Evolutionary conservation across 2,888 invertebrate species (phyloP).

Genomic region (Trissolcus japonicus): DNA sequence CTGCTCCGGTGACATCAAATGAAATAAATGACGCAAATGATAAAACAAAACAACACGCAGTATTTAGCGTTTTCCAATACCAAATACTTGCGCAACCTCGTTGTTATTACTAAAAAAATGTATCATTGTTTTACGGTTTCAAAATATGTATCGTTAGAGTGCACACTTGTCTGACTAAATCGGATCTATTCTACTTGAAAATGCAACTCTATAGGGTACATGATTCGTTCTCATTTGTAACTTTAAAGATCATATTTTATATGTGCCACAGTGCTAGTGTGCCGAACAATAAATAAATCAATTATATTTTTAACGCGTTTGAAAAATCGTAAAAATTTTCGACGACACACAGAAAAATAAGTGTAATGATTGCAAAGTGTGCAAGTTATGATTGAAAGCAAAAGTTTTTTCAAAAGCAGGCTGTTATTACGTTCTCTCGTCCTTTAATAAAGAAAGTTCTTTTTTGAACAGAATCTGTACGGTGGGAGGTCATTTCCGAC

Average conservation of each 20-base stretch:
- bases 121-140: slow-evolving; percentile 23
- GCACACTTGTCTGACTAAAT: background rate
- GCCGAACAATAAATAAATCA: slow-evolving; percentile 8
- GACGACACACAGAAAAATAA: slow-evolving; percentile 41
- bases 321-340: slow-evolving; percentile 36
- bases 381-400: slow-evolving; percentile 54
- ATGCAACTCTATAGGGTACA: background rate
- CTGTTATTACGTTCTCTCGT: slow-evolving; percentile 51
- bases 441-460: slow-evolving; percentile 54
- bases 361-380: slow-evolving; percentile 51
- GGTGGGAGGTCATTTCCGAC: slow-evolving; percentile 66
- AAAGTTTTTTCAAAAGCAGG: slow-evolving; percentile 50
- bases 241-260: too few relatives aligned
- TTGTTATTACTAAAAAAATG: slow-evolving; percentile 43
- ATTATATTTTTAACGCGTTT: slow-evolving; percentile 22
- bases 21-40: slow-evolving; percentile 70
- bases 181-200: too few relatives aligned
- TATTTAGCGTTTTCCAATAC: slow-evolving; percentile 73
- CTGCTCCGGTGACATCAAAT: slow-evolving; percentile 59
- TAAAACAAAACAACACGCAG: slow-evolving; percentile 62
- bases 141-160: slow-evolving; percentile 26
- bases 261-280: too few relatives aligned
- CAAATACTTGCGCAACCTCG: slow-evolving; percentile 54
- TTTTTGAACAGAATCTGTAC: slow-evolving; percentile 48
- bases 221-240: background rate